Evolutionary conservation across 2,888 invertebrate genomes (phyloP), one percentile per base, ranked within the genome.

Genomic region (Zhuqinia jingwanae): DNA sequence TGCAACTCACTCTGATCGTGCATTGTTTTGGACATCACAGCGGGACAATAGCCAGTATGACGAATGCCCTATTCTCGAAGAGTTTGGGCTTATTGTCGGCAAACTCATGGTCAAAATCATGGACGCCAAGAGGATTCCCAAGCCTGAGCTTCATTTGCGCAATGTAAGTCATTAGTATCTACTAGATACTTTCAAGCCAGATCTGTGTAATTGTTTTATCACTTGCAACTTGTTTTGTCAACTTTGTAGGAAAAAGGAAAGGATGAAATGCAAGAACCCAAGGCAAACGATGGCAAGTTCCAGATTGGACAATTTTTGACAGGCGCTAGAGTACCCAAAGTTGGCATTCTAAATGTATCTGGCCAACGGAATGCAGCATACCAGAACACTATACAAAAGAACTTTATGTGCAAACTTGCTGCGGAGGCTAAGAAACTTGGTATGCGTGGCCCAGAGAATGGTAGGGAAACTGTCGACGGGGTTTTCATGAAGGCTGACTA

Each of bases 41-140:
- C 15, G 79, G n/a, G 20, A 76, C 3, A 60, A 63, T 17, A 50
- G 88, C 63, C 65, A 85, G 10, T 85, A 84, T 22, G 73, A 73
- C 15, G 13, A 42, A 20, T 87, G 86, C 63, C 47, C 93, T 22
- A 94, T 93, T 91, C 93, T 94, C 53, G 93, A 94, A 89, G 93
- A 94, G 87, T 94, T 94, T 92, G 94, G 94, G 73, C 92, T 94
- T 87, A 92, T 92, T 80, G 94, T 94, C 86, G 92, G 92, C 82
- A 93, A 93, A 81, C 92, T 92, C 58, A 94, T 94, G 94, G 93
- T 94, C 56, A 93, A 94, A 90, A 93, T 94, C 8, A 20, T 63
- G 1, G 13, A 60, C 5, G 80, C 80, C 5, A 42, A 94, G 63
- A 93, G 94, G 30, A 92, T 95, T 65, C 93, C 93, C 8, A 93